Base-by-base conservation (phyloP, 2,888 invertebrate genomes). In the Phlogophora meticulosa region DNA sequence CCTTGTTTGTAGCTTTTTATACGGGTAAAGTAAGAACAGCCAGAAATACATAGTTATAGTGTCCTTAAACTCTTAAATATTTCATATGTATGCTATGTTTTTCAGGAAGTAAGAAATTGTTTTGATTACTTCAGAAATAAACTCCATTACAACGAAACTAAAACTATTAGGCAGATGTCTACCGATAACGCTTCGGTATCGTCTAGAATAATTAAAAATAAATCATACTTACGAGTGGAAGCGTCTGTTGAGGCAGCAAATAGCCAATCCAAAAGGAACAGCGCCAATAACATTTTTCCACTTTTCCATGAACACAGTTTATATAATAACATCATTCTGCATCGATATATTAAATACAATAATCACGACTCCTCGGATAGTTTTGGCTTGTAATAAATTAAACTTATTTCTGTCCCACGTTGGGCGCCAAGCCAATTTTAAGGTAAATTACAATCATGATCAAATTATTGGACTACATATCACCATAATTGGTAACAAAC, bases 211-310 rank as follows among this genome's bases (percentile, higher is more conserved):
- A 62, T 68, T 68, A 72, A 63, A 73, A 71, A 58, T 67, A 76
- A 79, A 77, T 73, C 51, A 67, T 83, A 94, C 94, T 94, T 84
- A 94, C 94, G 92, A 65, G 90, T 86, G 0, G 92, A 91, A 55
- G 94, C 94, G 81, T 90, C 88, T 22, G 92, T 93, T n/a, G 91
- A 88, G 51, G 87, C 88, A 46, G 93, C 88, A 40, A 93, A 86
- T 67, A 94, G 83, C 91, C 92, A 94, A 91, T 94, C 94, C 92
- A 94, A 85, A 71, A 93, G 87, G 60, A 94, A 80, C 58, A 93
- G 74, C 42, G 90, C 89, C 62, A 94, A 71, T 74, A 94, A 81
- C 84, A 92, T 87, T 80, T 91, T 92, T 36, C 88, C 89, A 85
- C 89, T 89, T 80, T 84, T 88, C 55, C 86, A 71, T 69, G 88